Conservation (phyloP, 2,888 invertebrate genomes). For the Eupithecia insigniata region DNA sequence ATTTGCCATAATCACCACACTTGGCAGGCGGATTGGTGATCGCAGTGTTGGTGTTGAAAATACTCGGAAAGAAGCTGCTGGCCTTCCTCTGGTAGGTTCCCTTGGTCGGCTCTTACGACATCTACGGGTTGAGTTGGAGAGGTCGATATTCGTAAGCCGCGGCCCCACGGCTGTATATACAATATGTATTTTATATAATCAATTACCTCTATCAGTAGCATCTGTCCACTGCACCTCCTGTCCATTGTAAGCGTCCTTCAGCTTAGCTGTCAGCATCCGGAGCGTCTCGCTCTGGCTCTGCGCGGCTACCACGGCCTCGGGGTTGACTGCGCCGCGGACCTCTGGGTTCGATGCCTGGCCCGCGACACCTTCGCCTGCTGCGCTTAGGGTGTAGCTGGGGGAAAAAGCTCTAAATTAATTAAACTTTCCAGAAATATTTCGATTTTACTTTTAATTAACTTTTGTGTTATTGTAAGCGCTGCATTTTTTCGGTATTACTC, state of each 20-base stretch:
- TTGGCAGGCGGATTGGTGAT: too few species aligned
- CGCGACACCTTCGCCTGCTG: conserved; percentile 87
- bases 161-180: too few species aligned
- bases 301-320: conserved; percentile 70
- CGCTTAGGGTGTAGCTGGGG: conserved; percentile 85
- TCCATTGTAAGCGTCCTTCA: conserved; percentile 95
- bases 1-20: too few species aligned
- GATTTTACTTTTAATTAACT: not conserved
- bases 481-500: not conserved
- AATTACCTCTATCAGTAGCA: conserved; percentile 53
- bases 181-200: too few species aligned
- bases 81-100: too few species aligned
- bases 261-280: conserved; percentile 90
- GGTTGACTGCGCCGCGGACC: conserved; percentile 81
- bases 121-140: too few species aligned
- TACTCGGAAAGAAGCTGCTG: too few species aligned
- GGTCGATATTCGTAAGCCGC: too few species aligned
- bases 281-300: conserved; percentile 90
- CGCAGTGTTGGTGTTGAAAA: too few species aligned
- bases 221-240: conserved; percentile 95
- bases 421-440: not conserved
- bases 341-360: conserved; percentile 89
- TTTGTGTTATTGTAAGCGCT: not conserved
- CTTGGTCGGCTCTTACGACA: too few species aligned
- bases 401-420: not conserved